Percentiles rank a stretch among this genome's conserved stretches.
These are phyloP conservation scores for Pempheris klunzingeri DNA, from an alignment of 2,797 vertebrate genomes.

Conservation along the genomic window DNA sequence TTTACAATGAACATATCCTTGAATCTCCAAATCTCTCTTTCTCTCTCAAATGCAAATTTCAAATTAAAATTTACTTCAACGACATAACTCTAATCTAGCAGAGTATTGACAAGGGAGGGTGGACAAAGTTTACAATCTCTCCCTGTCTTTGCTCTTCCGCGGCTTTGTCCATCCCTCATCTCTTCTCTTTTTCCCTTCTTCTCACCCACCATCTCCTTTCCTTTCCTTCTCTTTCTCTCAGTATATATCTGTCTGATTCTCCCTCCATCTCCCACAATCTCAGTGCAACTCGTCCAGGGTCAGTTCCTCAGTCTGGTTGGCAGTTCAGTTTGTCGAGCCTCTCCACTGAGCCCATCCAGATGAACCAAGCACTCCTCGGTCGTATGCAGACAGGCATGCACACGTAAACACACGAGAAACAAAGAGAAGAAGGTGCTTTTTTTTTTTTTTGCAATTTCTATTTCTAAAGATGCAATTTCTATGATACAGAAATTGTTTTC, in stretches of 20 bases:
- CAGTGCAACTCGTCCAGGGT: slow-evolving; percentile 29
- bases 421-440: slow-evolving; percentile 5
- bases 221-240: background rate
- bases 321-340: slow-evolving; percentile 28
- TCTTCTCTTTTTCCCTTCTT: background rate
- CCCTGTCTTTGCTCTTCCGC: background rate
- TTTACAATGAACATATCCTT: background rate
- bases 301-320: slow-evolving; percentile 27
- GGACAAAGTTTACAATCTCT: background rate
- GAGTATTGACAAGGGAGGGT: background rate
- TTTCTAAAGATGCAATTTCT: too few species aligned
- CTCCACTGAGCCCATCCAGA: slow-evolving; percentile 36
- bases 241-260: background rate
- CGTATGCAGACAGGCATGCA: background rate
- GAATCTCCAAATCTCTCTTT: background rate
- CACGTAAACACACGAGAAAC: slow-evolving; percentile 6
- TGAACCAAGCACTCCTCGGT: slow-evolving; percentile 48
- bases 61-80: background rate
- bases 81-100: background rate
- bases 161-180: too few species aligned
- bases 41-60: slow-evolving; percentile 13
- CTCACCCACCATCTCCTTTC: background rate
- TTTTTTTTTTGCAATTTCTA: background rate
- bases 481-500: background rate
- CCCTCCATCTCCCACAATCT: background rate